phyloP scores from a whole-genome alignment of 2,797 vertebrate species.

The Rhinogobio ventralis region DNA sequence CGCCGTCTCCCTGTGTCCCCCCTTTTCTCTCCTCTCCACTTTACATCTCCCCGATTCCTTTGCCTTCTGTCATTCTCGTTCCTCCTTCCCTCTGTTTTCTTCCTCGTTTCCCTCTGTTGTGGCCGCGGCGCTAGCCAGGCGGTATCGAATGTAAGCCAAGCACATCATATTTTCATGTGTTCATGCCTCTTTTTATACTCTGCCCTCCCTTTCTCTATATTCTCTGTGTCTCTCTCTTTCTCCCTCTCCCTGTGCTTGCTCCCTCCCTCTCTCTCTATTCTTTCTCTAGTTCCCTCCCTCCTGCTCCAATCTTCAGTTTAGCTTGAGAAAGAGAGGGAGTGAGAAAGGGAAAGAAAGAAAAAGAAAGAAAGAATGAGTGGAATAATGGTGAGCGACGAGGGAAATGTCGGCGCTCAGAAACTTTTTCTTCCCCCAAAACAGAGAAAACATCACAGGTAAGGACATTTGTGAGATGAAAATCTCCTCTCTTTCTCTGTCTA shows the following conservation, averaged over 20 bases:
- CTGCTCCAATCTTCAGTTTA: constrained; percentile 85
- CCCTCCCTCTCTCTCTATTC: constrained; percentile 53
- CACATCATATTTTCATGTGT: constrained; percentile 60
- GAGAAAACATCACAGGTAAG: constrained; percentile 64
- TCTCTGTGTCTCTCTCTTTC: constrained; percentile 34
- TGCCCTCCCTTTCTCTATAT: constrained; percentile 32
- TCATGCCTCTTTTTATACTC: constrained; percentile 68
- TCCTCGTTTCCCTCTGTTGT: constrained; percentile 55
- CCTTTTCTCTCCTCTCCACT: constrained; percentile 67
- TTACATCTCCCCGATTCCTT: constrained; percentile 66
- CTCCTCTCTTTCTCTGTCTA: constrained; percentile 63
- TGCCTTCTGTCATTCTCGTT: constrained; percentile 61
- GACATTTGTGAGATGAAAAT: constrained; percentile 69
- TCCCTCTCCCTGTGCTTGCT: constrained; percentile 43
- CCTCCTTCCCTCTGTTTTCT: constrained; percentile 34
- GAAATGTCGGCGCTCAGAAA: constrained; percentile 52
- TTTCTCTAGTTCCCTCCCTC: constrained; percentile 59
- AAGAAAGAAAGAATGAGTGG: constrained; percentile 44
- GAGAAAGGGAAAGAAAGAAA: constrained; percentile 60
- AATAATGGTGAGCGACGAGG: constrained; percentile 53
- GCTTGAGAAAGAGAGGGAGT: constrained; percentile 77
- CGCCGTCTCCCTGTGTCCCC: constrained; percentile 68
- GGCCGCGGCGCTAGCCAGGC: constrained; percentile 59
- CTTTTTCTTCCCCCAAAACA: constrained; percentile 67
- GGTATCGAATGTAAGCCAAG: constrained; percentile 66